These are phyloP conservation scores for Myopa tessellatipennis DNA, from an alignment of 2,888 invertebrate species.

Conservation along the genomic window DNA sequence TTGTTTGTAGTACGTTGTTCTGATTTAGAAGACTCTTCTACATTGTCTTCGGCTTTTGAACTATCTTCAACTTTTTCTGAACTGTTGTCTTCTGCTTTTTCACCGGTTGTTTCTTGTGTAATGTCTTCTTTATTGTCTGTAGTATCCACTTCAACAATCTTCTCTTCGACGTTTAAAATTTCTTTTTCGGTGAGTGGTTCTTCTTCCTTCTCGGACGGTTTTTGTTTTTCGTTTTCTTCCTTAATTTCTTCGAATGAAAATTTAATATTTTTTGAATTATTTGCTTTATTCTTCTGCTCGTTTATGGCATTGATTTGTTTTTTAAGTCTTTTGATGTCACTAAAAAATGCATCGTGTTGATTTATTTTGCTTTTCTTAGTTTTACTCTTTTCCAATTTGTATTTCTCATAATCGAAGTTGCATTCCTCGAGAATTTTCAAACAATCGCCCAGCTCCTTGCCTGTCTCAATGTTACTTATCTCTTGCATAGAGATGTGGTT, in stretches of 20 bases:
- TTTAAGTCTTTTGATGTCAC: slow-evolving; percentile 63
- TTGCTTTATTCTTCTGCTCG: slow-evolving; percentile 43
- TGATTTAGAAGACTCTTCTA: neutral
- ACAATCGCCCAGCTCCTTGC: slow-evolving; percentile 61
- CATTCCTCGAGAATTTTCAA: slow-evolving; percentile 61
- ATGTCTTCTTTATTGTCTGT: neutral
- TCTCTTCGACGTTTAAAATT: neutral
- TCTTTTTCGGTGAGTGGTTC: slow-evolving; percentile 10
- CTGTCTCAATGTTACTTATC: slow-evolving; percentile 64
- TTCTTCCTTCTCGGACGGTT: slow-evolving; percentile 34
- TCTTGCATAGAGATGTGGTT: slow-evolving; percentile 64
- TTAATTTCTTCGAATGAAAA: neutral
- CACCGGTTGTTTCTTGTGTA: neutral
- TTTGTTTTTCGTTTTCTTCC: neutral
- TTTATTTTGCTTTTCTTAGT: slow-evolving; percentile 56
- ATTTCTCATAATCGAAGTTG: slow-evolving; percentile 64
- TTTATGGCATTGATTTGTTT: slow-evolving; percentile 62
- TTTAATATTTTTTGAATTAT: neutral
- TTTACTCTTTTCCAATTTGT: slow-evolving; percentile 60
- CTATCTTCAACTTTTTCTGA: neutral
- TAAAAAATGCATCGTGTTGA: slow-evolving; percentile 62
- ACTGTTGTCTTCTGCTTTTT: neutral
- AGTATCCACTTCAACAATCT: neutral
- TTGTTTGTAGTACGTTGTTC: neutral
- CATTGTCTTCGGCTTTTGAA: neutral